Conservation (phyloP, 2,113 vertebrate species). For the Xerus inauris region DNA sequence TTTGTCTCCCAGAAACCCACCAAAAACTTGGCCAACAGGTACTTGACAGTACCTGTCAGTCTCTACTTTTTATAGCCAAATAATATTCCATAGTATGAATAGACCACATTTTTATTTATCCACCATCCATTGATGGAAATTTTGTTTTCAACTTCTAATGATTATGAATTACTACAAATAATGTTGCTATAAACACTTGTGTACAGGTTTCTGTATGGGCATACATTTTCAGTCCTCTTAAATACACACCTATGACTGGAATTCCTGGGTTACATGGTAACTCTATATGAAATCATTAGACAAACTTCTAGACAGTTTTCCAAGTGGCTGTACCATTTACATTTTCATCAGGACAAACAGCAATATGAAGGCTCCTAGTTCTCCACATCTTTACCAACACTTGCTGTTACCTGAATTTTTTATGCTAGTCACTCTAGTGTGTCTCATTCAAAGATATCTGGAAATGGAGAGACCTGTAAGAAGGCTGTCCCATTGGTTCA, state of each 20-base stretch:
- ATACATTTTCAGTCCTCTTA: not conserved
- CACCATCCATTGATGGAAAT: not conserved
- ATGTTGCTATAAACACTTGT: not conserved
- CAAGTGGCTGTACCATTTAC: not conserved
- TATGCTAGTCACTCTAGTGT: not conserved
- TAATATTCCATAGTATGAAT: not conserved
- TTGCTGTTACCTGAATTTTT: not conserved
- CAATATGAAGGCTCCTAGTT: not conserved
- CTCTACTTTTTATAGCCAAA: not conserved
- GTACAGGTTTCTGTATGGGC: not conserved
- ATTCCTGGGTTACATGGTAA: not conserved
- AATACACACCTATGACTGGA: not conserved
- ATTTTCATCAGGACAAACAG: not conserved
- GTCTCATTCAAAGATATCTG: not conserved
- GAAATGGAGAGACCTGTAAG: not conserved
- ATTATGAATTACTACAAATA: not conserved
- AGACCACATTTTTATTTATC: too few species aligned
- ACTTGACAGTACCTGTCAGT: not conserved
- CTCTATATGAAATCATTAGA: not conserved
- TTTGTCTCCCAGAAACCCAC: rapidly evolving
- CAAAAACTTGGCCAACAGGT: too few species aligned
- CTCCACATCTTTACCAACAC: not conserved
- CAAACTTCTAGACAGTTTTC: not conserved
- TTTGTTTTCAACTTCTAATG: not conserved
- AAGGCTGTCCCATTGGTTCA: not conserved